A percentile compares a stretch with the other conserved stretches of the same genome.
These are phyloP conservation scores for Leucoptera coffeella DNA, from an alignment of 2,888 invertebrate species.

Conservation along the genomic window DNA sequence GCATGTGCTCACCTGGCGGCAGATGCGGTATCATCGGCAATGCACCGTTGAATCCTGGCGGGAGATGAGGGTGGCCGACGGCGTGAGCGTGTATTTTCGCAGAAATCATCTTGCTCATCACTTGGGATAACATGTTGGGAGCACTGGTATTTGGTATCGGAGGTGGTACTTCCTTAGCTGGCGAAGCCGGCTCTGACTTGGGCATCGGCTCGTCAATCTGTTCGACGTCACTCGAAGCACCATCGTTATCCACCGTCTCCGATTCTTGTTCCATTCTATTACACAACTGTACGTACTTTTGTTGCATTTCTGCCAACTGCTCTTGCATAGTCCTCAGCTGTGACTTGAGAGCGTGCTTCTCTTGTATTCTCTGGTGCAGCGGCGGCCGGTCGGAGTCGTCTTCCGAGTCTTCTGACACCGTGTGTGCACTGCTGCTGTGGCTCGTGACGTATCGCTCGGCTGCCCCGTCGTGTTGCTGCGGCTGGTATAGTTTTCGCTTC, in stretches of 20 bases:
- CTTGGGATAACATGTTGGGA: slow-evolving; percentile 56
- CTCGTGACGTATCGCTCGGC: slow-evolving; percentile 54
- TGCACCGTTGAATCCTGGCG: slow-evolving; percentile 55
- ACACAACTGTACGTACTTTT: slow-evolving; percentile 82
- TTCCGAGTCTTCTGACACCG: slow-evolving; percentile 63
- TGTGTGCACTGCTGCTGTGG: slow-evolving; percentile 38
- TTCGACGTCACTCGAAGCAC: slow-evolving; percentile 68
- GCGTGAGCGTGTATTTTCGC: slow-evolving; percentile 55
- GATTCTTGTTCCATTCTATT: slow-evolving; percentile 78
- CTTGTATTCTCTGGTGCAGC: slow-evolving; percentile 76
- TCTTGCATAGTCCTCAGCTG: slow-evolving; percentile 84
- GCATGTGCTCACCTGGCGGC: slow-evolving; percentile 44
- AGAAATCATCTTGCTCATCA: slow-evolving; percentile 62
- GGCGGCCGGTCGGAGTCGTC: slow-evolving; percentile 73
- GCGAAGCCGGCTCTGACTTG: slow-evolving; percentile 54
- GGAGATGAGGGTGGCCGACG: slow-evolving; percentile 48
- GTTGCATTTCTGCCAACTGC: slow-evolving; percentile 86
- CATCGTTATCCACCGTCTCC: slow-evolving; percentile 69
- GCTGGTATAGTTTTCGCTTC: slow-evolving; percentile 92
- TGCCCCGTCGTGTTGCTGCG: slow-evolving; percentile 81
- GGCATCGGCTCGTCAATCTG: slow-evolving; percentile 42
- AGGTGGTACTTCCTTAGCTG: slow-evolving; percentile 45
- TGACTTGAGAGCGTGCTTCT: slow-evolving; percentile 79
- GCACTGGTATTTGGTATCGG: slow-evolving; percentile 30
- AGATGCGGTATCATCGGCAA: slow-evolving; percentile 54